Evolutionary conservation across 2,113 vertebrate genomes (phyloP).

Genomic region (Pica pica): DNA sequence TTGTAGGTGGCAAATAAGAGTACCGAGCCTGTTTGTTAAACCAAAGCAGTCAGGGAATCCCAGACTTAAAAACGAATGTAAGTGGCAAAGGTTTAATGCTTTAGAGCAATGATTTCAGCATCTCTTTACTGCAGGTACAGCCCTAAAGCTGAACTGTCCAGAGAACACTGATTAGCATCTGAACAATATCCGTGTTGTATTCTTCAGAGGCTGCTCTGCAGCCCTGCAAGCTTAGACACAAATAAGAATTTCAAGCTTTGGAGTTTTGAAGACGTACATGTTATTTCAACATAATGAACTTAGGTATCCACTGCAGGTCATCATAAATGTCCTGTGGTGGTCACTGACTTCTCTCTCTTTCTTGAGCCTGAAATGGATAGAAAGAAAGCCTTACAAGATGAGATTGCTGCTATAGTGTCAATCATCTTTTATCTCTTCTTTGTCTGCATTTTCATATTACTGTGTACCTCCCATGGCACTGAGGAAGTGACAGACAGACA

Average conservation of each 20-base stretch:
- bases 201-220: background rate
- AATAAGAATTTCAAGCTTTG: background rate
- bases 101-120: background rate
- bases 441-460: background rate
- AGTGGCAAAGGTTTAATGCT: background rate
- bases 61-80: background rate
- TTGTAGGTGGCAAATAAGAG: background rate
- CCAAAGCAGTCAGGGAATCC: background rate
- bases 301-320: background rate
- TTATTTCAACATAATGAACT: background rate
- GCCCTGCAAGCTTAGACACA: background rate
- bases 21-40: background rate
- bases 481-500: background rate
- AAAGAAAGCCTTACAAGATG: background rate
- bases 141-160: background rate
- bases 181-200: background rate
- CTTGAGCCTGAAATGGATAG: background rate
- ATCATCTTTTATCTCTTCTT: background rate
- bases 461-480: background rate
- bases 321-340: background rate
- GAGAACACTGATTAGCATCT: background rate
- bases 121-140: background rate
- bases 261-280: background rate
- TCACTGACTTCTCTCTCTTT: background rate
- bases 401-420: background rate